These are phyloP conservation scores for Deladenus siricidicola DNA, from an alignment of 2,888 invertebrate genomes.

Conservation along the genomic window DNA sequence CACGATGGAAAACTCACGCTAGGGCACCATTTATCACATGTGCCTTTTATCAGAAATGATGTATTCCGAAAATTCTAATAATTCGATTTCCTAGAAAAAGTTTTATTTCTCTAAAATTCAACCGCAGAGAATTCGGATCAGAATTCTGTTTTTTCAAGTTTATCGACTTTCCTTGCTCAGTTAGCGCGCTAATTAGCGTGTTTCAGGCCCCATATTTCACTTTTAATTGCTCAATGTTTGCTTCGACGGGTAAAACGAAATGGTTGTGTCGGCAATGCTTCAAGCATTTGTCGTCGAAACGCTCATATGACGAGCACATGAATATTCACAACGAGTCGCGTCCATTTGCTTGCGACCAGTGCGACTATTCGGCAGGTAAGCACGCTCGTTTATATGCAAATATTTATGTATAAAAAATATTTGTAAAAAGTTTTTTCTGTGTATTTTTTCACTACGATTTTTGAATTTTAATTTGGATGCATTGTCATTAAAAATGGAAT, in stretches of 20 bases:
- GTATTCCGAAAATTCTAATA: no score
- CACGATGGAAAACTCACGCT: no score
- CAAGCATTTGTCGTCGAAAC: slow-evolving; percentile 49
- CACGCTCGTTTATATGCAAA: background rate
- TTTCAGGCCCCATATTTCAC: no score
- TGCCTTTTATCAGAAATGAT: no score
- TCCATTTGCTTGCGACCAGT: slow-evolving; percentile 48
- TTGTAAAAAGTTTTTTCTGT: background rate
- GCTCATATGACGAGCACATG: slow-evolving; percentile 49
- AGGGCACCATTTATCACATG: no score
- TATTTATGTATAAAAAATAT: no score
- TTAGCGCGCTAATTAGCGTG: no score
- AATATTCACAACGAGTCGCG: slow-evolving; percentile 22
- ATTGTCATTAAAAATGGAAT: slow-evolving; percentile 20
- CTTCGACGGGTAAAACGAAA: slow-evolving; percentile 2
- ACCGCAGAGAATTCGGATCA: no score
- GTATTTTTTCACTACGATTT: background rate
- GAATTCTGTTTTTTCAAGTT: no score
- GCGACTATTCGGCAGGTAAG: slow-evolving; percentile 51
- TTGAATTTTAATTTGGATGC: background rate
- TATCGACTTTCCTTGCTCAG: no score
- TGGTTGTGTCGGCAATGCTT: slow-evolving; percentile 38
- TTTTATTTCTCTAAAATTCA: no score
- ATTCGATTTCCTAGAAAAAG: no score
- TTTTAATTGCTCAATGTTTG: background rate